Evolutionary conservation across 2,113 vertebrate species (phyloP).

Genomic region (Poeciliopsis retropinna): DNA sequence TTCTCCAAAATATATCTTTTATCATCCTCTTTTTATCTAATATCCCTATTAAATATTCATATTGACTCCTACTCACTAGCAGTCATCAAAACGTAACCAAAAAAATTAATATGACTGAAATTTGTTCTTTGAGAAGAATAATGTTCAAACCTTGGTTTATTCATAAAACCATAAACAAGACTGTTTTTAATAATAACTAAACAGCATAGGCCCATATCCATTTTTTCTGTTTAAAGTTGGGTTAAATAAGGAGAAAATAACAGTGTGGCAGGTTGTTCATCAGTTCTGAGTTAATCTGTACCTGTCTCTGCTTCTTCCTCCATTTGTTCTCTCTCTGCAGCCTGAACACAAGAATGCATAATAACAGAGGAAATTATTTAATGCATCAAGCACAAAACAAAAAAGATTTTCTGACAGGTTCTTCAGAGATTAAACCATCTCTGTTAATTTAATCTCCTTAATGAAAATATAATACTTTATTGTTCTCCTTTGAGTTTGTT

Average conservation of each 20-base stretch:
- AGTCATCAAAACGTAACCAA: not conserved
- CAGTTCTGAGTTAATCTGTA: conserved; percentile 16
- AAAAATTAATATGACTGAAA: not conserved
- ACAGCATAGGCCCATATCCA: not conserved
- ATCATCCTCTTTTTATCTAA: not conserved
- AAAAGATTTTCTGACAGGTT: not conserved
- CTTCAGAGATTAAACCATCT: no score
- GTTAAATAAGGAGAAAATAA: not conserved
- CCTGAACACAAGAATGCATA: conserved; percentile 51
- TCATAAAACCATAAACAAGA: not conserved
- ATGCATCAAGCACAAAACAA: not conserved
- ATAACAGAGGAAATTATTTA: not conserved
- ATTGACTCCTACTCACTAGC: not conserved
- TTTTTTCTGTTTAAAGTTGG: not conserved
- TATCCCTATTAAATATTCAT: not conserved
- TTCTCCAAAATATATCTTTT: not conserved
- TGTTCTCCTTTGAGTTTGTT: no score
- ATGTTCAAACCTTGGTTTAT: not conserved
- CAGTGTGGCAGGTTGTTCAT: not conserved
- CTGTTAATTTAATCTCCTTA: no score
- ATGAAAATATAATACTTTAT: no score
- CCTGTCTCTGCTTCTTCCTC: conserved; percentile 66
- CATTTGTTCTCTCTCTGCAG: conserved; percentile 39
- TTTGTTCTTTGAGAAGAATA: not conserved
- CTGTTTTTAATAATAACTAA: not conserved